Base-by-base conservation (phyloP, 1,140 invertebrate species). In the Drosophila pseudoananassae region DNA sequence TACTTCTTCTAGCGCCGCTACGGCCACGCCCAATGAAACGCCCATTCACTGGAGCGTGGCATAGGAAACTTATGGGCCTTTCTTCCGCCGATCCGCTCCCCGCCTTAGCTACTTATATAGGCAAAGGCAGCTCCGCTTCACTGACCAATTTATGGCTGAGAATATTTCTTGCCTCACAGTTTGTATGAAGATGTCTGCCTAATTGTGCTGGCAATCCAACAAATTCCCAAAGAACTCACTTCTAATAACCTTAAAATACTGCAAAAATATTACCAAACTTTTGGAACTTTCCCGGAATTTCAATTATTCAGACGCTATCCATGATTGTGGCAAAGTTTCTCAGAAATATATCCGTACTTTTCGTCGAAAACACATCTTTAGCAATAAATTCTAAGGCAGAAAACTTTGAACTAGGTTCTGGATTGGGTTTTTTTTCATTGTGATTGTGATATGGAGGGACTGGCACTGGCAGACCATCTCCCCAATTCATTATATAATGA, bases 31-130 rank as follows among this genome's bases (percentile, higher is more conserved):
- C 81, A 82, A 80, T 74, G 61, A 54, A 65, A 70, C 56, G 66
- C 53, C 61, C 66, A 64, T 58, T 69, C 82, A 87, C 61, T 87
- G 83, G 77, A 87, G 82, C 82, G 83, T 87, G 75, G 74, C 78
- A 71, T 40, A 70, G 58, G 50, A 63, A 55, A 58, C 57, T 63
- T 74, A 43, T 74, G 47, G 52, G 38, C 12, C 38, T 33, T 55
- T 51, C 45, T 43, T 64, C 36, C 17, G 17, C 29, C 65, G 27
- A 8, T 56, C 66, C 65, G 43, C 63, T 55, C 64, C 54, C 69
- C 70, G 36, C 58, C 52, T 56, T 38, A 58, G 33, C 47, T 54
- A 75, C 71, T 76, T 76, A 76, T 76, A 58, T 76, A 75, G 71
- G 71, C 71, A 74, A 54, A 64, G 71, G 59, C 70, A 74, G 59